Evolutionary conservation across 2,888 invertebrate species (phyloP).

Genomic region (Zeuzera pyrina): DNA sequence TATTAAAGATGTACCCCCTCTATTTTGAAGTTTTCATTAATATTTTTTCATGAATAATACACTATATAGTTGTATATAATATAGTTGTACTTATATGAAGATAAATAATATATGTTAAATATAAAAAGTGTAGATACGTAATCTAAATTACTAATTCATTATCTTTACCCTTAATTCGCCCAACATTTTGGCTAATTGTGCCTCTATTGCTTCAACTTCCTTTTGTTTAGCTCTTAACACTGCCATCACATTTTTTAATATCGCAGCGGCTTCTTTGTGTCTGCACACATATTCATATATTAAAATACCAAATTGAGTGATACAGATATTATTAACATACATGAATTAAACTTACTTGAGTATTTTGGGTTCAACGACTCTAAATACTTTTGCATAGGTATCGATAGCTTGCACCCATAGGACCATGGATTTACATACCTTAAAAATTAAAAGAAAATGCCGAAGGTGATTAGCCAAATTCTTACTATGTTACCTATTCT

Average conservation of each 20-base stretch:
- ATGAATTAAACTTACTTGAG: constrained; percentile 72
- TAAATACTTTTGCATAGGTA: constrained; percentile 88
- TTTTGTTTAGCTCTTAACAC: constrained; percentile 85
- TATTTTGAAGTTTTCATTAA: too few species aligned
- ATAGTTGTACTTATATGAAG: too few species aligned
- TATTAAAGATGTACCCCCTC: too few species aligned
- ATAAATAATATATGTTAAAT: too few species aligned
- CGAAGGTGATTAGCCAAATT: too few species aligned
- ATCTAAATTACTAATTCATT: too few species aligned
- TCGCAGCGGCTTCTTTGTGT: constrained; percentile 83
- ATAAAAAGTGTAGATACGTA: too few species aligned
- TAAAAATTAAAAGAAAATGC: constrained; percentile 62
- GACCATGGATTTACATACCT: constrained; percentile 92
- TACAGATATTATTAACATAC: neutral
- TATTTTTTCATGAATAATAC: too few species aligned
- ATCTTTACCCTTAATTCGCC: constrained; percentile 80
- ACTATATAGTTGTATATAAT: too few species aligned
- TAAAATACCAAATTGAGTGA: neutral
- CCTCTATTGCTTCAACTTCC: constrained; percentile 86
- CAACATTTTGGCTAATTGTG: constrained; percentile 79
- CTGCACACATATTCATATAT: constrained; percentile 44
- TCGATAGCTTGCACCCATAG: constrained; percentile 95
- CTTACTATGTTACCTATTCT: too few species aligned
- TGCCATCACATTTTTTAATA: constrained; percentile 83
- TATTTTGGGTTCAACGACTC: constrained; percentile 91